Conservation (phyloP, 2,888 invertebrate species). For the Linnaemya tessellans region DNA sequence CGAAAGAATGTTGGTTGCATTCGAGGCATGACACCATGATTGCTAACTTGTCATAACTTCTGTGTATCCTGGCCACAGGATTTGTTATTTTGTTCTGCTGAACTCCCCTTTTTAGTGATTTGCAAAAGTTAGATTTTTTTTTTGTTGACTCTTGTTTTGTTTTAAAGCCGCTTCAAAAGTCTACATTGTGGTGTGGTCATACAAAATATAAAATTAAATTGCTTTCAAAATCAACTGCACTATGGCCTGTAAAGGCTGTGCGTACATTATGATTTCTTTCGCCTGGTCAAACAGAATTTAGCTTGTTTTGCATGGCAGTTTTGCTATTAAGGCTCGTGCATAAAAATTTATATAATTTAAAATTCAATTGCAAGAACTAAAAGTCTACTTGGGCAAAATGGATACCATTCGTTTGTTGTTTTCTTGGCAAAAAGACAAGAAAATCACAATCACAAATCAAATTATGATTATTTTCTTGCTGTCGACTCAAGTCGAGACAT, state of each 20-base stretch:
- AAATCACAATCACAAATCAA: slow-evolving; percentile 66
- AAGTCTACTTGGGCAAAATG: too few relatives aligned
- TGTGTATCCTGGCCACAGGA: slow-evolving; percentile 53
- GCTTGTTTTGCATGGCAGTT: too few relatives aligned
- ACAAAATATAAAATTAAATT: background rate
- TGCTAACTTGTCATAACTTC: slow-evolving; percentile 52
- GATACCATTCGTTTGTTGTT: background rate
- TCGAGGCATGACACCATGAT: slow-evolving; percentile 23
- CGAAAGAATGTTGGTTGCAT: background rate
- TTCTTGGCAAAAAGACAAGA: background rate
- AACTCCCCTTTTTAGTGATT: background rate
- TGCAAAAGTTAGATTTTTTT: slow-evolving; percentile 27
- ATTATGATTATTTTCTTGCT: slow-evolving; percentile 55
- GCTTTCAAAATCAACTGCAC: background rate
- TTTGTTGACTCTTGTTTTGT: slow-evolving; percentile 11
- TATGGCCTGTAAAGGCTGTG: background rate
- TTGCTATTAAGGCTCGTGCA: too few relatives aligned
- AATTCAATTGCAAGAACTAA: too few relatives aligned
- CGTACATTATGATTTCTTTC: too few relatives aligned
- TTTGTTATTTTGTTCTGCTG: slow-evolving; percentile 41
- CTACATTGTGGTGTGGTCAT: background rate
- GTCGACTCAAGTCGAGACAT: slow-evolving; percentile 52
- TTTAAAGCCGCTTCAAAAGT: background rate
- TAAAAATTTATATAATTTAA: too few relatives aligned
- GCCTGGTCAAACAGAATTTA: too few relatives aligned